Conservation (phyloP, 2,797 vertebrate species). For the Cirrhinus molitorella region DNA sequence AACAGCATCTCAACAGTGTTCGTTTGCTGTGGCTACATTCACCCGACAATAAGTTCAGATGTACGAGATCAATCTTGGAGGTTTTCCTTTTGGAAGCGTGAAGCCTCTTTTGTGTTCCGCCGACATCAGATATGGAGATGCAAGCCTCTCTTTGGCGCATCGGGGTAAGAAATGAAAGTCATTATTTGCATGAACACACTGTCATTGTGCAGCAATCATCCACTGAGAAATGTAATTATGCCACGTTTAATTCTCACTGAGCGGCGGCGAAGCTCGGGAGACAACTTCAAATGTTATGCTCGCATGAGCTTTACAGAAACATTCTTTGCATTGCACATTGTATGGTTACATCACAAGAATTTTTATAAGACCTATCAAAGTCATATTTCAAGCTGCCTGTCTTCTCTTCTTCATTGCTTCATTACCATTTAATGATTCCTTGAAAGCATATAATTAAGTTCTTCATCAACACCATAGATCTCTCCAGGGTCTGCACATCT, state of each 20-base stretch:
- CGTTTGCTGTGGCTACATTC: conserved; percentile 41
- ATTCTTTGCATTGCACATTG: background rate
- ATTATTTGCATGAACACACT: conserved; percentile 83
- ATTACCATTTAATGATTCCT: conserved; percentile 73
- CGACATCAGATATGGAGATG: conserved; percentile 60
- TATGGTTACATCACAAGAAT: background rate
- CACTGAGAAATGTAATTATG: conserved; percentile 79
- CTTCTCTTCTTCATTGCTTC: conserved; percentile 41
- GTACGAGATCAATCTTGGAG: conserved; percentile 57
- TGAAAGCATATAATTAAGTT: conserved; percentile 67
- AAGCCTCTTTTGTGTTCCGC: conserved; percentile 57
- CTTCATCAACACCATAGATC: conserved; percentile 52
- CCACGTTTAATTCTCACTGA: conserved; percentile 70
- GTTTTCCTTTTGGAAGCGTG: conserved; percentile 39
- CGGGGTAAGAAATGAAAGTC: conserved; percentile 68
- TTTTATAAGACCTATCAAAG: conserved; percentile 11
- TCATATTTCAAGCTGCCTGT: background rate
- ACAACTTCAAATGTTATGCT: conserved; percentile 17
- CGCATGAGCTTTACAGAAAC: conserved; percentile 1
- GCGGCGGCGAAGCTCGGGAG: conserved; percentile 56
- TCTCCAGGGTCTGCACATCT: conserved; percentile 71
- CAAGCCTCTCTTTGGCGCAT: conserved; percentile 62
- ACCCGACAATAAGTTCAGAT: conserved; percentile 63
- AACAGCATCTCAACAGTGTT: background rate
- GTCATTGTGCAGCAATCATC: conserved; percentile 77